A percentile compares a stretch with the other conserved stretches of the same genome.
These are phyloP conservation scores for Helogale parvula DNA, from an alignment of 2,113 vertebrate species.

Conservation along the genomic window DNA sequence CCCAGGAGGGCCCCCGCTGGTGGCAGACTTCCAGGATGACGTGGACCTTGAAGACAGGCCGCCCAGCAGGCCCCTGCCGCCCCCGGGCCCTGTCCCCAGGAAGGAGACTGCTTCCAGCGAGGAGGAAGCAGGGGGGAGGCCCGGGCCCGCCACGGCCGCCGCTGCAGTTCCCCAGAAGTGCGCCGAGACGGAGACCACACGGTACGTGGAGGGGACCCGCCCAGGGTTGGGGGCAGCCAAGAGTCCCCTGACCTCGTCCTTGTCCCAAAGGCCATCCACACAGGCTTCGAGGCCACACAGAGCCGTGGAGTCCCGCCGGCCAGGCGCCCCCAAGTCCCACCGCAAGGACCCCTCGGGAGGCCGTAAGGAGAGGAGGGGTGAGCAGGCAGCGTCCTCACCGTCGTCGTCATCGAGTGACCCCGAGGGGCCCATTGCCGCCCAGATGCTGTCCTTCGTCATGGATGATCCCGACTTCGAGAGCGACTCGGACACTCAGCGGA, in stretches of 20 bases:
- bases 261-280: conserved; percentile 79
- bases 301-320: conserved; percentile 72
- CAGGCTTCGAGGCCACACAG: conserved; percentile 81
- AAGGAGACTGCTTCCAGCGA: conserved; percentile 91
- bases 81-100: conserved; percentile 81
- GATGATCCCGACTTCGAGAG: conserved; percentile 98
- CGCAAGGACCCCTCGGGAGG: conserved; percentile 63
- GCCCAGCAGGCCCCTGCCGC: conserved; percentile 53
- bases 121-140: conserved; percentile 85
- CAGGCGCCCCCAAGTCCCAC: conserved; percentile 40
- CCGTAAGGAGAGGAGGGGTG: conserved; percentile 70
- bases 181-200: conserved; percentile 80
- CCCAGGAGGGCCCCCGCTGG: conserved; percentile 92
- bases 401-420: conserved; percentile 84
- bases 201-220: conserved; percentile 78
- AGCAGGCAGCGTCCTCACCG: conserved; percentile 86
- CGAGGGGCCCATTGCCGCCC: conserved; percentile 92
- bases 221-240: fast-evolving
- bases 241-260: background rate
- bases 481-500: conserved; percentile 89
- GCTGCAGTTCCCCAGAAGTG: conserved; percentile 58
- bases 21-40: conserved; percentile 94
- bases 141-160: background rate
- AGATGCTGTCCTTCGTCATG: conserved; percentile 98
- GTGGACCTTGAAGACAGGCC: conserved; percentile 92